These are phyloP conservation scores for Leptinotarsa undecemlineata DNA, from an alignment of 1,140 invertebrate species.

Conservation along the genomic window DNA sequence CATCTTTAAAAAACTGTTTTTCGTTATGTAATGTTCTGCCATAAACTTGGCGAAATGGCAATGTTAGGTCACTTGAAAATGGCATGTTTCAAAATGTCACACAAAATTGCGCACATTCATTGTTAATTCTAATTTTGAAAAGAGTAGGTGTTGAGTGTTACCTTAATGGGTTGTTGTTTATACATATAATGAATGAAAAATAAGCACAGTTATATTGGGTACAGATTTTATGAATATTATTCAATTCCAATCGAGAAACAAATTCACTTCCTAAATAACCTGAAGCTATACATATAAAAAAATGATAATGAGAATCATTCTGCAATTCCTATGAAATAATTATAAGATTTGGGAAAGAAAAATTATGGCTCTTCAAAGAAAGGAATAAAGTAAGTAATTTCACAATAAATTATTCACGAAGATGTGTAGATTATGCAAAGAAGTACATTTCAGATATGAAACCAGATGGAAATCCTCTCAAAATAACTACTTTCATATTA, in stretches of 20 bases:
- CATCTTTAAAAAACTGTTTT: slow-evolving; percentile 43
- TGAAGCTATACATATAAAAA: neutral
- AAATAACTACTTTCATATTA: no score
- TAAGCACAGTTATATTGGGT: neutral
- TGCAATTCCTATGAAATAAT: no score
- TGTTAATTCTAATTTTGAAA: neutral
- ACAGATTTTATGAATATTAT: slow-evolving; percentile 16
- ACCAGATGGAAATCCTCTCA: no score
- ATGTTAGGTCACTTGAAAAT: slow-evolving; percentile 28
- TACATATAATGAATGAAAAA: neutral
- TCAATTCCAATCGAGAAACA: neutral
- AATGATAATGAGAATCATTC: no score
- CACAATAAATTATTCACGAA: no score
- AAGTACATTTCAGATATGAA: no score
- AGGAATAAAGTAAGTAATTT: no score
- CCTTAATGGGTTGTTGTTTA: neutral
- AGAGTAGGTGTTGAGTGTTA: neutral
- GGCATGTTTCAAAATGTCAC: slow-evolving; percentile 29
- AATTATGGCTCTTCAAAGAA: no score
- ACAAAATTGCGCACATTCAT: slow-evolving; percentile 27
- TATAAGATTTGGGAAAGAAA: no score
- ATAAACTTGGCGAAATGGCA: slow-evolving; percentile 38
- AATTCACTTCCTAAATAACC: neutral
- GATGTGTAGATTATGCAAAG: no score
- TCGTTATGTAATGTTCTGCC: slow-evolving; percentile 30